Evolutionary conservation across 1,140 invertebrate genomes (phyloP).

Genomic region (Drosophila parvula): DNA sequence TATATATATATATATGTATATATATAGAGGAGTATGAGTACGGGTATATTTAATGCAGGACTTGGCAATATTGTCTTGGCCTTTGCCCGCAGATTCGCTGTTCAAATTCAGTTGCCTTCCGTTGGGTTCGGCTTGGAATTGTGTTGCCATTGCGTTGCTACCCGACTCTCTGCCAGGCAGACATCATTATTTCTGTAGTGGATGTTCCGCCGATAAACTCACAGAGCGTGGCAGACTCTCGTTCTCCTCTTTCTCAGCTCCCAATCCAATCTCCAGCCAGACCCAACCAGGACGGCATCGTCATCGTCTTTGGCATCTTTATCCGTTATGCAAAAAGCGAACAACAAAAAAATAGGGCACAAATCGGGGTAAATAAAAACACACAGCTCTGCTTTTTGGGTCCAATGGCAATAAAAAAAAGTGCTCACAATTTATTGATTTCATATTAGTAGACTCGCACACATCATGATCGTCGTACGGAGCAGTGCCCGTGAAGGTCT

Average conservation of each 20-base stretch:
- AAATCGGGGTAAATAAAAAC: slow-evolving; percentile 73
- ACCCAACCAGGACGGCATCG: slow-evolving; percentile 30
- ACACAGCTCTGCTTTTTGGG: slow-evolving; percentile 31
- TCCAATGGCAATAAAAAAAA: slow-evolving; percentile 62
- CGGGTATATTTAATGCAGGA: slow-evolving; percentile 49
- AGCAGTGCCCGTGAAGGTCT: slow-evolving; percentile 34
- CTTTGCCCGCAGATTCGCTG: slow-evolving; percentile 31
- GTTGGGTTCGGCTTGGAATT: background rate
- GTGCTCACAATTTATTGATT: slow-evolving; percentile 76
- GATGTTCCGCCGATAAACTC: slow-evolving; percentile 74
- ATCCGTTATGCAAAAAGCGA: slow-evolving; percentile 73
- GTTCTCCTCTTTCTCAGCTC: slow-evolving; percentile 10
- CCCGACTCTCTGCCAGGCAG: slow-evolving; percentile 44
- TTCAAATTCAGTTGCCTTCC: slow-evolving; percentile 8
- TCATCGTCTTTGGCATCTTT: slow-evolving; percentile 60
- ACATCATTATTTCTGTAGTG: slow-evolving; percentile 78
- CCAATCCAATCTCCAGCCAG: slow-evolving; percentile 11
- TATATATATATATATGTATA: background rate
- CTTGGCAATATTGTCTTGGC: slow-evolving; percentile 56
- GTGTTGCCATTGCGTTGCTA: slow-evolving; percentile 43
- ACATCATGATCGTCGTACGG: slow-evolving; percentile 27
- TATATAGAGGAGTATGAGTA: too few species aligned
- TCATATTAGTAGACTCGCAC: slow-evolving; percentile 66
- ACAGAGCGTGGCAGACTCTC: slow-evolving; percentile 60
- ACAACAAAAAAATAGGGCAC: slow-evolving; percentile 58